Base-by-base conservation (phyloP, 2,113 vertebrate species). In the Nyctereutes procyonoides region DNA sequence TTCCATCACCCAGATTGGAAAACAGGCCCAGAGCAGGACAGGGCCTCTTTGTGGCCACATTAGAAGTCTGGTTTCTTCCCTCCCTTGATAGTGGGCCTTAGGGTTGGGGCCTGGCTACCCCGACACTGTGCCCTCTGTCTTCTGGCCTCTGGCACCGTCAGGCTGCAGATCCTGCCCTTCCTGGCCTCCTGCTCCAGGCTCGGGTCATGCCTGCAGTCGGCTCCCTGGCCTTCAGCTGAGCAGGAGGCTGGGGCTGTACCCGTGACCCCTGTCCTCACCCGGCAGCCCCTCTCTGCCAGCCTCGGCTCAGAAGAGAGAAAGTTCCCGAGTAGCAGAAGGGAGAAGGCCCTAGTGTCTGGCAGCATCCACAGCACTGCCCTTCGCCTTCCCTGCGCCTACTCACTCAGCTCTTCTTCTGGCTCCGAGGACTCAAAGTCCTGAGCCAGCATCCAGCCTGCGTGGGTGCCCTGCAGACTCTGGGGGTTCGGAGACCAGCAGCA, bases 371-470 rank as follows among this genome's bases (percentile, higher is more conserved):
- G n/a, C 30, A 13, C 16, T 38, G 88, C 89, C 62, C 65, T 94
- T 82, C 22, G 79, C 53, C 65, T 69, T 32, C 53, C 32, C 3
- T 10, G 51, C 84, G n/a, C 43, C 74, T 24, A 35, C n/a, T 11
- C 1, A 1, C 51, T 43, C 55, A 1, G 20, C 63, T 56, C 43
- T 69, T 55, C 32, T 9, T 7, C 73, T 35, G 67, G 48, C 56
- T 89, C 48, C 1, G 2, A 28, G 73, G 26, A 28, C 32, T 38
- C 63, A 85, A 8, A 4, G 22, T 76, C 71, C 24, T 8, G 12
- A 84, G 20, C 53, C 0, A 3, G 22, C 0, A 0, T 80, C 80
- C 35, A 28, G 32, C 30, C 24, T 26, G 35, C 48, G 0, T 11
- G 5, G 51, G 65, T n/a, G 55, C 67, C 58, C 77, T 58, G 30